Conservation (phyloP, 2,113 vertebrate species). For the Dendrocopos noguchii region DNA sequence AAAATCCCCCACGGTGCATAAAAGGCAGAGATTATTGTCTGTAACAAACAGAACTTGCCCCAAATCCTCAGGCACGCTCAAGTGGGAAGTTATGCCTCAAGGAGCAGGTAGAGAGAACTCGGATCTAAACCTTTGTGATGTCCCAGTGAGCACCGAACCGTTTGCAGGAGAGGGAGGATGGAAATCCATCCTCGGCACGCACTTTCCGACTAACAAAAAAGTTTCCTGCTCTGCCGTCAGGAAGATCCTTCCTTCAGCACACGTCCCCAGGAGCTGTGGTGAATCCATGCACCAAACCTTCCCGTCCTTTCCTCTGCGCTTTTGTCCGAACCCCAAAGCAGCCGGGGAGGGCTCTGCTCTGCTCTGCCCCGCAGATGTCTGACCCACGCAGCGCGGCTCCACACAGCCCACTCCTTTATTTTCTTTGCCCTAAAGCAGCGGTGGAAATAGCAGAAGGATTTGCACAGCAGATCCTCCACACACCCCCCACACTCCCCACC, state of each 20-base stretch:
- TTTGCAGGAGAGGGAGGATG: not conserved
- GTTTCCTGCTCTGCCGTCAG: not conserved
- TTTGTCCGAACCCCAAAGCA: not conserved
- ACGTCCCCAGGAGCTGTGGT: not conserved
- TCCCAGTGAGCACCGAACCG: not conserved
- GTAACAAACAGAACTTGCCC: not conserved
- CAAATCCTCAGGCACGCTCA: not conserved
- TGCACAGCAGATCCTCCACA: not conserved
- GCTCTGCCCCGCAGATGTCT: not conserved
- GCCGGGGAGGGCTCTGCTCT: not conserved
- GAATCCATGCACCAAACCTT: not conserved
- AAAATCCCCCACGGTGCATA: not conserved
- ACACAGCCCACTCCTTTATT: not conserved
- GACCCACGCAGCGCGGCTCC: not conserved
- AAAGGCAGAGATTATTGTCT: not conserved
- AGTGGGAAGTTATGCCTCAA: rapidly evolving
- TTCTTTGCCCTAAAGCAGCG: not conserved
- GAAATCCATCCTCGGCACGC: not conserved
- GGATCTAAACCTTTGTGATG: not conserved
- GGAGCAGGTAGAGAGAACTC: not conserved
- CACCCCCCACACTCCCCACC: too few relatives aligned
- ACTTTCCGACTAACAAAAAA: not conserved
- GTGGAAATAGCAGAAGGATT: not conserved
- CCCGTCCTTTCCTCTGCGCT: not conserved
- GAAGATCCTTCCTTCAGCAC: not conserved